Evolutionary conservation across 92 coral and sea anemone species (phyloP), one percentile per base, ranked within the genome.

Genomic region (Actinostola sp.): DNA sequence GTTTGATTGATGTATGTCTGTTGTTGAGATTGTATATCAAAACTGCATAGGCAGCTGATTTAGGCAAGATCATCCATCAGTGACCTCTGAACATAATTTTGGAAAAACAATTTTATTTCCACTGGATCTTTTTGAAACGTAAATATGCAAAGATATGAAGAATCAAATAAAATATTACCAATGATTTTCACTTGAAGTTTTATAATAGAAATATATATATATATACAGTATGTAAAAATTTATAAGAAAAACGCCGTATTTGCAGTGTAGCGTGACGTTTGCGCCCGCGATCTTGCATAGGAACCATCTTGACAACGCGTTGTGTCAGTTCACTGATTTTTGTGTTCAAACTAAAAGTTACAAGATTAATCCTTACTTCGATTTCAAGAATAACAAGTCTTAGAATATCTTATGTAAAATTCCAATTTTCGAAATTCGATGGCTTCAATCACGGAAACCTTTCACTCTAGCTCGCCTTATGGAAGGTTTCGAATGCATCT

Each of bases 291-390:
- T 41, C 88, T 51, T 17, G 78, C 89, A 34, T 90, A 87, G 96
- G 89, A 87, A 90, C 96, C 85, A 72, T 70, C 92, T 87, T 87
- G 96, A 82, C 89, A 68, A 90, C 92, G 65, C 72, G 30, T 32
- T 39, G 78, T 70, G 49, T 70, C 43, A 51, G 71, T 39, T n/a
- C 38, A 71, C 32, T 20, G 14, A 17, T 20, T 28, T 53, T 39
- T 39, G 45, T 85, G 92, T 83, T 74, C 86, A 60, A 70, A 70
- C 51, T 84, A 53, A 57, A n/a, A 45, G 61, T 58, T 73, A 58
- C 34, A 42, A 59, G 70, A 67, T 58, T 24, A 66, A 36, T 51
- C 42, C 34, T 50, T 55, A 25, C 15, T 35, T 54, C 52, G 27
- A 42, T 50, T 30, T 27, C 27, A 27, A 21, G 61, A 9, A 0